Evolutionary conservation across 2,797 vertebrate genomes (phyloP).

Genomic region (Podarcis lilfordi): DNA sequence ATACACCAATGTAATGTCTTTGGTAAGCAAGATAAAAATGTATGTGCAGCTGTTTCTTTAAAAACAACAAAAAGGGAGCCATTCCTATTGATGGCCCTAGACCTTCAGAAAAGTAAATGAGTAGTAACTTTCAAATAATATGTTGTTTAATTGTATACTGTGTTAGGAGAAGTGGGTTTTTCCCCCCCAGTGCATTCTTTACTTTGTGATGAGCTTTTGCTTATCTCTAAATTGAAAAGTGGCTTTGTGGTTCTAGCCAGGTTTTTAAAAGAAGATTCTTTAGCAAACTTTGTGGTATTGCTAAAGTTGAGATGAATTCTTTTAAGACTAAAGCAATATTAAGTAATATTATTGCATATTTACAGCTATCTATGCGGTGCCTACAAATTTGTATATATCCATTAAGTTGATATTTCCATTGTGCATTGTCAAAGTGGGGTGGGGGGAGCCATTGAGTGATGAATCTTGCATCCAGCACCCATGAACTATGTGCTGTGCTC

Average conservation of each 20-base stretch:
- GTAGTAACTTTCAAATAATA: not conserved
- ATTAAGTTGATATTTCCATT: not conserved
- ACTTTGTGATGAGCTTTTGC: not conserved
- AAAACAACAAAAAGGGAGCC: not conserved
- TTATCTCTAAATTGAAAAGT: not conserved
- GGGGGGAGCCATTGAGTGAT: not conserved
- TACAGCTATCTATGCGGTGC: no score
- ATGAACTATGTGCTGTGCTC: not conserved
- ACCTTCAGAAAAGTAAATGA: not conserved
- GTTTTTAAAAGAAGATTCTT: not conserved
- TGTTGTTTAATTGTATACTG: not conserved
- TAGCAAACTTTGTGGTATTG: not conserved
- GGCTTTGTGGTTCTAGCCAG: not conserved
- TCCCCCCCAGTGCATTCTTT: not conserved
- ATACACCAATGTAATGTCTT: not conserved
- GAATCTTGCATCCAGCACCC: not conserved
- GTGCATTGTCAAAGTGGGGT: not conserved
- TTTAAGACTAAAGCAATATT: not conserved
- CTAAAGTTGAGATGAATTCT: not conserved
- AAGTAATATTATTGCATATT: not conserved
- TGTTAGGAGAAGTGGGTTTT: not conserved
- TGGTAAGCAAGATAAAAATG: not conserved
- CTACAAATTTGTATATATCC: not conserved
- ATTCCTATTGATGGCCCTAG: not conserved
- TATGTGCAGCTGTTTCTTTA: not conserved